A percentile compares a stretch with the other conserved stretches of the same genome.
Conservation (phyloP, 2,797 vertebrate species). For the Sebastes goodei region DNA sequence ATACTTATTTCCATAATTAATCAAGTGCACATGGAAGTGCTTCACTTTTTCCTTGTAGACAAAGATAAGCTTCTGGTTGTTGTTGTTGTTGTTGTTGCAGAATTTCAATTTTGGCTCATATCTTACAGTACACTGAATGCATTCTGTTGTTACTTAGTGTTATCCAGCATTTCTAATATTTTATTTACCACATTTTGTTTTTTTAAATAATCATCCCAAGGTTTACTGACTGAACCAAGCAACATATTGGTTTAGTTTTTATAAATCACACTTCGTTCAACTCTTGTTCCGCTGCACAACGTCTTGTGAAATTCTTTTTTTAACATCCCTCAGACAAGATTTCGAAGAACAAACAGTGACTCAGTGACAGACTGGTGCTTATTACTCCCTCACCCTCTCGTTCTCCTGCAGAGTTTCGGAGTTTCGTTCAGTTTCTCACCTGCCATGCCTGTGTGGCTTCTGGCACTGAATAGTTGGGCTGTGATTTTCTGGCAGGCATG, state of each 20-base stretch:
- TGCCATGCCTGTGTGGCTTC: conserved; percentile 58
- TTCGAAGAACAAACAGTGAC: neutral
- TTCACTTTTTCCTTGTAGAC: conserved; percentile 45
- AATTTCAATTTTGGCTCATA: conserved; percentile 26
- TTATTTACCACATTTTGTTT: neutral
- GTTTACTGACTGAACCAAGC: neutral
- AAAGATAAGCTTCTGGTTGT: conserved; percentile 44
- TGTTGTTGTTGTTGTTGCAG: conserved; percentile 10
- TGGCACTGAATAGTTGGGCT: conserved; percentile 60
- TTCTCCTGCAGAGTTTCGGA: conserved; percentile 29
- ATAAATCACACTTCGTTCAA: neutral
- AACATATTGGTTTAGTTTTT: neutral
- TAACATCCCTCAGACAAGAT: neutral
- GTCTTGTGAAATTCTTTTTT: neutral
- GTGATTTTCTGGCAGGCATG: conserved; percentile 68
- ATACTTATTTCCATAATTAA: conserved; percentile 74
- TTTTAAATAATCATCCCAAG: neutral
- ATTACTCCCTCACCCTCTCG: conserved; percentile 24
- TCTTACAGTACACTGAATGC: neutral
- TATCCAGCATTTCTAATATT: conserved; percentile 1
- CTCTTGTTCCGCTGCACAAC: conserved; percentile 3
- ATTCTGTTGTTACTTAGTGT: neutral
- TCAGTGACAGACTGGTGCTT: conserved; percentile 18
- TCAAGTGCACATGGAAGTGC: conserved; percentile 55
- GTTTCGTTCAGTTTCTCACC: conserved; percentile 62